Conservation (phyloP, 2,888 invertebrate genomes). For the Thymelicus acteon region DNA sequence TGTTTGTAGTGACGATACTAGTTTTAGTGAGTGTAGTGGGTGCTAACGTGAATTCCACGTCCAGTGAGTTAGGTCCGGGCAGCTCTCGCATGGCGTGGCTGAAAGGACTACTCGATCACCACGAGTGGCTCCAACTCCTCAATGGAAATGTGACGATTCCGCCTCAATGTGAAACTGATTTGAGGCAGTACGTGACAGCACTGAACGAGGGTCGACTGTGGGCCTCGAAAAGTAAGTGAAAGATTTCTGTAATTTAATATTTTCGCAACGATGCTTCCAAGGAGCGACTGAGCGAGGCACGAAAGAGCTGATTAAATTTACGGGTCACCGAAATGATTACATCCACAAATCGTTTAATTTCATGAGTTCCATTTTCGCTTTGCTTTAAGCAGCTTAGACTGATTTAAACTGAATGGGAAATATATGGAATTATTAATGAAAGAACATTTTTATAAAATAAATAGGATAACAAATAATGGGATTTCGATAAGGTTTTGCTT, state of each 20-base stretch:
- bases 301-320: conserved; percentile 38
- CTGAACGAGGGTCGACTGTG: conserved; percentile 88
- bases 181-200: conserved; percentile 83
- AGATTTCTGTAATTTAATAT: conserved; percentile 20
- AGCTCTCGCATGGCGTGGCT: conserved; percentile 86
- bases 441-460: background rate
- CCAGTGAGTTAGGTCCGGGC: conserved; percentile 42
- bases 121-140: conserved; percentile 79
- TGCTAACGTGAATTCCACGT: conserved; percentile 66
- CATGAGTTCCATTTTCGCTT: conserved; percentile 24
- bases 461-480: no score
- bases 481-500: no score
- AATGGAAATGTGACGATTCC: conserved; percentile 74
- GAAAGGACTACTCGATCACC: conserved; percentile 87
- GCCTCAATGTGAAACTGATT: conserved; percentile 79
- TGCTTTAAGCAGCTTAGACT: conserved; percentile 6
- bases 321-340: conserved; percentile 37
- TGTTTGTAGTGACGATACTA: conserved; percentile 62
- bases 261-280: conserved; percentile 6
- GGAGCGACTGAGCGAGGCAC: conserved; percentile 23
- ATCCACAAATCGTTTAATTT: conserved; percentile 38
- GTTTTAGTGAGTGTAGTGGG: conserved; percentile 75
- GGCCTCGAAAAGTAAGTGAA: conserved; percentile 91
- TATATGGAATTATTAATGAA: background rate
- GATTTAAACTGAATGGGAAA: background rate